Percentiles rank a stretch among this genome's conserved stretches.
Evolutionary conservation across 23 tunicate genomes (phyloP).

Genomic region (Clavelina lepadiformis): DNA sequence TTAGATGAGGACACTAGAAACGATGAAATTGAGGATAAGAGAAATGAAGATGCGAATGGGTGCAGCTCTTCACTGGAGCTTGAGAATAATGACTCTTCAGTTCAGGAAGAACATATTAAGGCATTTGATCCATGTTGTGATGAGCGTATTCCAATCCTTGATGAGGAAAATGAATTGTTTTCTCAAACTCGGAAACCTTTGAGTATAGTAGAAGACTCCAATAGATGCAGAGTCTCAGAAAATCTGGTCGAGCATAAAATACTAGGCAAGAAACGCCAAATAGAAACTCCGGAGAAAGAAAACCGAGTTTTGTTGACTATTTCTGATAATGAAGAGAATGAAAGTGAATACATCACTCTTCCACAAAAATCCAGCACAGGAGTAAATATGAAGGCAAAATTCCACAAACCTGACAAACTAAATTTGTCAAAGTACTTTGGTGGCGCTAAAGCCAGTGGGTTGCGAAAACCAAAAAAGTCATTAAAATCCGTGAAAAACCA

Average conservation of each 20-base stretch:
- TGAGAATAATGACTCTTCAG: too few species aligned
- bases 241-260: too few species aligned
- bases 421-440: slow-evolving; percentile 47
- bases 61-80: too few species aligned
- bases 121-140: not conserved
- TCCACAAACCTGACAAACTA: slow-evolving; percentile 17
- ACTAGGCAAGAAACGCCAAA: not conserved
- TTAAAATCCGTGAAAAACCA: slow-evolving; percentile 3
- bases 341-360: too few species aligned
- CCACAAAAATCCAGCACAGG: not conserved
- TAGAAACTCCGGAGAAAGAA: not conserved
- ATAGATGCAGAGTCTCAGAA: not conserved
- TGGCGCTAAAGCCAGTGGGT: slow-evolving; percentile 59
- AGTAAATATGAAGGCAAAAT: not conserved
- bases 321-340: not conserved
- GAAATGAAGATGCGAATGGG: too few species aligned
- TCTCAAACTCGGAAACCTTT: too few species aligned
- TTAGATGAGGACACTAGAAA: not conserved
- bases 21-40: not conserved
- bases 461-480: slow-evolving; percentile 22
- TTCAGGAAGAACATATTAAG: too few species aligned
- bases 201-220: not conserved
- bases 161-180: too few species aligned
- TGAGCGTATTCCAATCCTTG: slow-evolving; percentile 15
- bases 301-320: not conserved